Evolutionary conservation across 2,113 vertebrate species (phyloP).

Genomic region (Malurus melanocephalus): DNA sequence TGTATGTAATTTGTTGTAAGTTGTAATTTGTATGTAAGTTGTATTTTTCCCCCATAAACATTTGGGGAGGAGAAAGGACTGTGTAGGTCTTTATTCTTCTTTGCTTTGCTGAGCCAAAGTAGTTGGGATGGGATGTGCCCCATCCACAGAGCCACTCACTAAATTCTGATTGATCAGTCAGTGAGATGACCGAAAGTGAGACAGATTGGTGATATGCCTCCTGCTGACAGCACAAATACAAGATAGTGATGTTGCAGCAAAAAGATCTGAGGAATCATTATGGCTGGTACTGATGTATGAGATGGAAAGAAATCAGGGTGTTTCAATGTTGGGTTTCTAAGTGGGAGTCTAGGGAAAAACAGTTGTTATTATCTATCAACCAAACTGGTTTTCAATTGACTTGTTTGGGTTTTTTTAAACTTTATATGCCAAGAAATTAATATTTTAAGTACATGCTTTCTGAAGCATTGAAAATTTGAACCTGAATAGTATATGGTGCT

Average conservation of each 20-base stretch:
- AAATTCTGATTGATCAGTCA: fast-evolving
- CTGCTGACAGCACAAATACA: neutral
- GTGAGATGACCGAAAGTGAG: neutral
- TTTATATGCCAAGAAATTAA: conserved; percentile 4
- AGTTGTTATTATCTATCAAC: neutral
- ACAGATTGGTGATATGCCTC: neutral
- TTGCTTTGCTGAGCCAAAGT: neutral
- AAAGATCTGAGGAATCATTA: neutral
- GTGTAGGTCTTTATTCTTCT: neutral
- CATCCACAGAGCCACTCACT: neutral
- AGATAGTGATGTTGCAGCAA: neutral
- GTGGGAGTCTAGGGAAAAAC: neutral
- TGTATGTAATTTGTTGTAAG: neutral
- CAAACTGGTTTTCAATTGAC: neutral
- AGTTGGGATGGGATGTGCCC: neutral
- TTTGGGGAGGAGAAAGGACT: neutral
- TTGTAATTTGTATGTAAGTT: neutral
- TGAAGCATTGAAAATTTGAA: conserved; percentile 28
- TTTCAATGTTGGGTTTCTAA: neutral
- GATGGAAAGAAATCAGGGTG: neutral
- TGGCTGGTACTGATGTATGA: neutral
- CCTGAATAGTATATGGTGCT: neutral
- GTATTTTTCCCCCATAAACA: neutral
- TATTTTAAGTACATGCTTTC: conserved; percentile 2
- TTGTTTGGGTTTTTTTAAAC: neutral